phyloP scores from a whole-genome alignment of 2,113 vertebrate genomes.

The Cyanistes caeruleus region DNA sequence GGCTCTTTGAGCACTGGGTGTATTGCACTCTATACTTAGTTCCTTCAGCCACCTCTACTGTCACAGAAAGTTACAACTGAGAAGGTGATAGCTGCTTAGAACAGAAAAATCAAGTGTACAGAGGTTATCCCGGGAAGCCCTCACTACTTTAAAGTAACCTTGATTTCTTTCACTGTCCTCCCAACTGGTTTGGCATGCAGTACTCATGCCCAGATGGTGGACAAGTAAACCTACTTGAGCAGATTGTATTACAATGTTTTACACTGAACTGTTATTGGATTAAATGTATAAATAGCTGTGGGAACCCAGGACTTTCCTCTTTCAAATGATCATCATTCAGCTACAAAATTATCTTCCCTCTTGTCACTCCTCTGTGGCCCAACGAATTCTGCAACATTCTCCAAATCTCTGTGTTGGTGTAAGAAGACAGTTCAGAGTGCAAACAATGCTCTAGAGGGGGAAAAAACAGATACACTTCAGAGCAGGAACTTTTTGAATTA shows the following conservation, averaged over 20 bases:
- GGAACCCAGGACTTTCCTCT: background rate
- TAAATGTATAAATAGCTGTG: slow-evolving; percentile 32
- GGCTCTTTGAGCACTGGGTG: background rate
- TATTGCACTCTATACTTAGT: background rate
- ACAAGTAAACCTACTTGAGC: slow-evolving; percentile 40
- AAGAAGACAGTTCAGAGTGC: background rate
- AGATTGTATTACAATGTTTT: slow-evolving; percentile 32
- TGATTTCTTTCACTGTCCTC: slow-evolving; percentile 2
- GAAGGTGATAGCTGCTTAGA: background rate
- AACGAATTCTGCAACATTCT: background rate
- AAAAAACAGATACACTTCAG: background rate
- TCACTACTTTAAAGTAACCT: slow-evolving; percentile 3
- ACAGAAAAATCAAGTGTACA: background rate
- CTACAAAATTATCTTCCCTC: slow-evolving; percentile 20
- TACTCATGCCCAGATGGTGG: slow-evolving; percentile 22
- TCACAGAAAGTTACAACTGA: background rate
- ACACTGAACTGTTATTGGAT: slow-evolving; percentile 36
- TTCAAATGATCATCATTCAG: background rate
- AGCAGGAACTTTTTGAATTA: background rate
- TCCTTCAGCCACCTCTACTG: background rate
- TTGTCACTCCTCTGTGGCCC: background rate
- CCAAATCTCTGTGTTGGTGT: background rate
- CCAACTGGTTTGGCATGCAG: background rate
- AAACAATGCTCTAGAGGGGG: background rate
- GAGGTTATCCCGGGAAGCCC: background rate